phyloP scores from a whole-genome alignment of 2,113 vertebrate genomes.

The Tupaia chinensis region DNA sequence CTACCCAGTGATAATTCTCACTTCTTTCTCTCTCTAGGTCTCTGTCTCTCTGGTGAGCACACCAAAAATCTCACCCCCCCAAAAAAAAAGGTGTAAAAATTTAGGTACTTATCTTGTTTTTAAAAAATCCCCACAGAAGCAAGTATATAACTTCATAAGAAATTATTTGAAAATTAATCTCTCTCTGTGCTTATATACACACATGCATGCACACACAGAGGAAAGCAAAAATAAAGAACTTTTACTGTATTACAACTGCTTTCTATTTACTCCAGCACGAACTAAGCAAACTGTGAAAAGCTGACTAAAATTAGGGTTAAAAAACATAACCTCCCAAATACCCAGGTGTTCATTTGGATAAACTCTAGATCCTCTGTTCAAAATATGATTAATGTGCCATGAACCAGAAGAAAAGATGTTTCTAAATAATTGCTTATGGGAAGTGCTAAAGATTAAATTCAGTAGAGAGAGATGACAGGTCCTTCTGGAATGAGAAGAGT shows the following conservation, averaged over 20 bases:
- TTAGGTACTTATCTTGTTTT: not conserved
- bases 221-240: not conserved
- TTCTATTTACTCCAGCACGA: not conserved
- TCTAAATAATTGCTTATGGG: not conserved
- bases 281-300: not conserved
- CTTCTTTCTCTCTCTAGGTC: no score
- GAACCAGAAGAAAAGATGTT: not conserved
- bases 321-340: not conserved
- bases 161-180: slow-evolving; percentile 1
- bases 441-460: not conserved
- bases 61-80: no score
- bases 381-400: not conserved
- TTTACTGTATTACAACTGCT: not conserved
- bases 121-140: not conserved
- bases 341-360: not conserved
- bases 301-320: not conserved
- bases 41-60: no score
- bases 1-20: no score
- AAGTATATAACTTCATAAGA: not conserved
- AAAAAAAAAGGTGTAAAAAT: not conserved
- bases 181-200: not conserved
- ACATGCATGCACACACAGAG: not conserved
- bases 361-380: not conserved
- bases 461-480: not conserved
- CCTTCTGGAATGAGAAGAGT: not conserved